phyloP scores from a whole-genome alignment of 2,113 vertebrate species.

The Gorsachius goisagi region DNA sequence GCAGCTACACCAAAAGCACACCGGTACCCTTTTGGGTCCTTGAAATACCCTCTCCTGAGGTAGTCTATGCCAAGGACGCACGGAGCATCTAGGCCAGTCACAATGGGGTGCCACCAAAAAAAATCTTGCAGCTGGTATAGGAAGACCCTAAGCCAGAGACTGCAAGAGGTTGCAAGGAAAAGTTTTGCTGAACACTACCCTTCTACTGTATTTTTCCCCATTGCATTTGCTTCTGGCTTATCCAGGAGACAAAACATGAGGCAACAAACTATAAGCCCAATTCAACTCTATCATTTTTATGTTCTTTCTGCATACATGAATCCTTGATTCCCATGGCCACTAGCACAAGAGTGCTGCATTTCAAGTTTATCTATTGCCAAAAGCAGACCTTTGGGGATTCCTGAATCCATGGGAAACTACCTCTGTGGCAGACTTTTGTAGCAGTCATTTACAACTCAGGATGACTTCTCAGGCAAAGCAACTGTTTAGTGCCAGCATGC shows the following conservation, averaged over 20 bases:
- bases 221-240: background rate
- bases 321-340: background rate
- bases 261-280: background rate
- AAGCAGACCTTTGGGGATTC: background rate
- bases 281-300: background rate
- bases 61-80: too few species aligned
- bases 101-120: too few species aligned
- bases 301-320: background rate
- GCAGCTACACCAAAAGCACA: too few species aligned
- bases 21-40: too few species aligned
- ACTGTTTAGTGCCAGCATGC: background rate
- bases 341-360: background rate
- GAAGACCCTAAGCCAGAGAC: background rate
- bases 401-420: background rate
- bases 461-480: background rate
- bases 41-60: too few species aligned
- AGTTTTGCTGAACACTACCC: background rate
- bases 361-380: background rate
- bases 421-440: background rate
- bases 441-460: background rate
- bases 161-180: background rate
- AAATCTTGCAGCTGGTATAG: background rate
- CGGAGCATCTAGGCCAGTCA: too few species aligned
- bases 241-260: background rate
- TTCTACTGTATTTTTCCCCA: background rate